Percentiles rank a stretch among this genome's conserved stretches.
Conservation (phyloP, 1,140 invertebrate species). For the Zaprionus gabonicus region DNA sequence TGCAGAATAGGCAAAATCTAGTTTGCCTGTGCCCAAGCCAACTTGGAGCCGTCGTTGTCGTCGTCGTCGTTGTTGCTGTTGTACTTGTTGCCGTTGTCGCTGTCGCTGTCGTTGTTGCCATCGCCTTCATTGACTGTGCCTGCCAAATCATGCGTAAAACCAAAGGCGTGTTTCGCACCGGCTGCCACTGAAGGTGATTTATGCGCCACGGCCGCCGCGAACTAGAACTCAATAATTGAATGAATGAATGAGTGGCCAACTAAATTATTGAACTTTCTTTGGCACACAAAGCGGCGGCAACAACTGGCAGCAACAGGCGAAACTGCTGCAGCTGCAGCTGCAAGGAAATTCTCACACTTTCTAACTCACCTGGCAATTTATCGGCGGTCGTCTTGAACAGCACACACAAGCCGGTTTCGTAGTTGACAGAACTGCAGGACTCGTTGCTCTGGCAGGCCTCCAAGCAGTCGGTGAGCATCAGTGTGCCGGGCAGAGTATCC, state of each 20-base stretch:
- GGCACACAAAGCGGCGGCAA: slow-evolving; percentile 60
- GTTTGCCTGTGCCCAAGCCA: slow-evolving; percentile 68
- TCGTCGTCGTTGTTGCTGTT: slow-evolving; percentile 18
- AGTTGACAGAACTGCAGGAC: slow-evolving; percentile 96
- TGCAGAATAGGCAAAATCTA: slow-evolving; percentile 80
- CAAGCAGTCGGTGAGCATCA: slow-evolving; percentile 96
- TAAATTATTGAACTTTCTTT: slow-evolving; percentile 82
- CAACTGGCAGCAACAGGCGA: slow-evolving; percentile 14
- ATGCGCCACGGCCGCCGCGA: slow-evolving; percentile 68
- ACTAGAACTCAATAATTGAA: slow-evolving; percentile 80
- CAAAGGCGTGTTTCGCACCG: slow-evolving; percentile 66
- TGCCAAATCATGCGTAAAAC: slow-evolving; percentile 78
- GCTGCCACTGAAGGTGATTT: slow-evolving; percentile 66
- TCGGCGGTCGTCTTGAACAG: slow-evolving; percentile 95
- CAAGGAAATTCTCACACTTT: slow-evolving; percentile 75
- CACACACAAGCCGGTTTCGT: slow-evolving; percentile 97
- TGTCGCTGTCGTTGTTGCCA: slow-evolving; percentile 6
- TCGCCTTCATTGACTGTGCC: slow-evolving; percentile 32
- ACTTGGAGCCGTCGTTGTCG: slow-evolving; percentile 35
- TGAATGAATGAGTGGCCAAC: slow-evolving; percentile 42
- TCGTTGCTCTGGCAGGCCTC: slow-evolving; percentile 95
- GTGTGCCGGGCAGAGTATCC: slow-evolving; percentile 94
- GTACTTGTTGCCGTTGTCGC: slow-evolving; percentile 15
- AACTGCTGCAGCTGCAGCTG: slow-evolving; percentile 7
- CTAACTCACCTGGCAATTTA: slow-evolving; percentile 91